These are phyloP conservation scores for Xiphydria camelus DNA, from an alignment of 2,888 invertebrate species.

Conservation along the genomic window DNA sequence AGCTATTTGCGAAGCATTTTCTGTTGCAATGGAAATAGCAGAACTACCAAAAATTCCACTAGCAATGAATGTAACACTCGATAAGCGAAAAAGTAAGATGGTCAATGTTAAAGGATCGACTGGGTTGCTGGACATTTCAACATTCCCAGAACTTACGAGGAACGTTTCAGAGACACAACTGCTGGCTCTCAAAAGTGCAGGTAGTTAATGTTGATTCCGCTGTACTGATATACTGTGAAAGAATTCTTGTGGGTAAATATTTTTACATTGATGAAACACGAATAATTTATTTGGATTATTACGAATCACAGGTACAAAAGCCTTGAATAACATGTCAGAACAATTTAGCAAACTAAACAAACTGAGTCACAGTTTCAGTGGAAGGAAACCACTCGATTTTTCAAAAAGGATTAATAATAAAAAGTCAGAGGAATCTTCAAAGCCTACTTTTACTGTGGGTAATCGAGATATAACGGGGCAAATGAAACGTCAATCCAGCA, in stretches of 20 bases:
- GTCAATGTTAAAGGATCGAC: constrained; percentile 59
- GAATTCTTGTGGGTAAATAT: too few species aligned
- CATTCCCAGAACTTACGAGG: constrained; percentile 69
- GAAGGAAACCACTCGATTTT: constrained; percentile 45
- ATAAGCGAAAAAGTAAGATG: constrained; percentile 69
- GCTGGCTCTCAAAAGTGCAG: constrained; percentile 74
- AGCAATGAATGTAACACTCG: constrained; percentile 70
- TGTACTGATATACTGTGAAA: too few species aligned
- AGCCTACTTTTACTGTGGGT: constrained; percentile 49
- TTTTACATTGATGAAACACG: neutral
- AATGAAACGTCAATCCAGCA: constrained; percentile 58
- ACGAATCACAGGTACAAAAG: constrained; percentile 72
- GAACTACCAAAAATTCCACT: constrained; percentile 69
- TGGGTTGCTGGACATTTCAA: constrained; percentile 66
- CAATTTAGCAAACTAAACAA: constrained; percentile 85
- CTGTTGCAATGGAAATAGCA: constrained; percentile 78
- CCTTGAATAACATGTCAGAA: constrained; percentile 82
- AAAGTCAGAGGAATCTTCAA: constrained; percentile 25
- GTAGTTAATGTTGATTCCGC: too few species aligned
- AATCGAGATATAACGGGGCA: constrained; percentile 56
- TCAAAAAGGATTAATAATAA: constrained; percentile 32
- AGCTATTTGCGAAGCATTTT: constrained; percentile 84
- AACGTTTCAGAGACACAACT: constrained; percentile 91
- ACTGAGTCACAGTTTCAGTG: constrained; percentile 68
- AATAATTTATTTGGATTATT: constrained; percentile 1